These are phyloP conservation scores for Microctonus brassicae DNA, from an alignment of 2,888 invertebrate species.

Conservation along the genomic window DNA sequence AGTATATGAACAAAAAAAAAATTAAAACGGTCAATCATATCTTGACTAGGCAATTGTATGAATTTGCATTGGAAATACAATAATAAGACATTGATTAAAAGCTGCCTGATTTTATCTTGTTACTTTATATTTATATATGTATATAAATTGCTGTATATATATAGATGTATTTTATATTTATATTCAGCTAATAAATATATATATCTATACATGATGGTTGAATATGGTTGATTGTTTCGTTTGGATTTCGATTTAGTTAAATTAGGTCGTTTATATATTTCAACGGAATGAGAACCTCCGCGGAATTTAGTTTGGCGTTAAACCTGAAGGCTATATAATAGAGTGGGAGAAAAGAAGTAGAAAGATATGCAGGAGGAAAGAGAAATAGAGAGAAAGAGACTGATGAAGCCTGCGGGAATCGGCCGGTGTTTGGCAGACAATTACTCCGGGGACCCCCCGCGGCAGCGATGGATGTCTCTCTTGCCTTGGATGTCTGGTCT, in stretches of 20 bases:
- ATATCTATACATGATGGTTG: slow-evolving; percentile 2
- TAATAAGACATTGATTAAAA: slow-evolving; percentile 28
- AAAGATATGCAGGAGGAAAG: not conserved
- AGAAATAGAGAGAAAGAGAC: slow-evolving; percentile 20
- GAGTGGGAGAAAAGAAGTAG: not conserved
- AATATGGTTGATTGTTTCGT: slow-evolving; percentile 6
- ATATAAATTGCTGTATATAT: too few relatives aligned
- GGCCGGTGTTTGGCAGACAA: slow-evolving; percentile 65
- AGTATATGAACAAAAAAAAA: not conserved
- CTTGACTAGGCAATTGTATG: slow-evolving; percentile 5
- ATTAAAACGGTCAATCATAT: not conserved
- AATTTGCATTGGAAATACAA: slow-evolving; percentile 24
- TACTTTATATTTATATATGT: not conserved
- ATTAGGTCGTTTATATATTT: slow-evolving; percentile 7
- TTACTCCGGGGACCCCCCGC: slow-evolving; percentile 67
- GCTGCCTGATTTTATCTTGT: not conserved
- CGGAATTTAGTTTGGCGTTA: slow-evolving; percentile 58
- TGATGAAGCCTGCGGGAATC: slow-evolving; percentile 51
- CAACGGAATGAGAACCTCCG: slow-evolving; percentile 56
- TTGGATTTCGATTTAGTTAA: slow-evolving; percentile 18
- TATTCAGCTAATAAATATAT: slow-evolving; percentile 2
- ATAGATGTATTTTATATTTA: not conserved
- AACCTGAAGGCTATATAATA: slow-evolving; percentile 48
- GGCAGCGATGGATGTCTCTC: slow-evolving; percentile 68
- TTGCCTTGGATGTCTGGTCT: slow-evolving; percentile 47